Evolutionary conservation across 2,797 vertebrate species (phyloP).

Genomic region (Hippoglossus hippoglossus): DNA sequence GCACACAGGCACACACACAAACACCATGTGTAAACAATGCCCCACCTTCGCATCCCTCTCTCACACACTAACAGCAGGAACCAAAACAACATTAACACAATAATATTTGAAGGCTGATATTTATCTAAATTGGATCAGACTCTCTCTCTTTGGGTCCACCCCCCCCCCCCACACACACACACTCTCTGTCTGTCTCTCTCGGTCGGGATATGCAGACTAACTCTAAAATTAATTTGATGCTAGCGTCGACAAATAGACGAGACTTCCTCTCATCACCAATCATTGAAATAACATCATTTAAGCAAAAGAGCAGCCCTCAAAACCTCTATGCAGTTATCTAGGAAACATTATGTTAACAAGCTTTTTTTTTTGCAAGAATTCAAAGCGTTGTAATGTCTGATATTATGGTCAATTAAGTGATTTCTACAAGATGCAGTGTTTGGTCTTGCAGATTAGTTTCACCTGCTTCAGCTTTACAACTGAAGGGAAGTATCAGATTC

Average conservation of each 20-base stretch:
- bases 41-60: background rate
- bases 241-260: slow-evolving; percentile 14
- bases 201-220: slow-evolving; percentile 3
- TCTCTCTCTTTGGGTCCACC: slow-evolving; percentile 2
- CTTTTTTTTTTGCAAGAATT: background rate
- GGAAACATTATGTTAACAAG: slow-evolving; percentile 26
- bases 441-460: background rate
- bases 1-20: slow-evolving; percentile 5
- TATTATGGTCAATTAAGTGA: slow-evolving; percentile 6
- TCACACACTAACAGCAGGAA: background rate
- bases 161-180: no score
- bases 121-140: slow-evolving; percentile 40
- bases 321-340: slow-evolving; percentile 5
- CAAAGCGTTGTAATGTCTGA: slow-evolving; percentile 1
- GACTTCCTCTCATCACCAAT: slow-evolving; percentile 32
- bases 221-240: slow-evolving; percentile 39
- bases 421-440: background rate
- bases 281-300: slow-evolving; percentile 11
- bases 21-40: no score
- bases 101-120: slow-evolving; percentile 26
- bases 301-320: slow-evolving; percentile 9
- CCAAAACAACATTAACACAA: slow-evolving; percentile 14
- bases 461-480: slow-evolving; percentile 1
- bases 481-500: background rate
- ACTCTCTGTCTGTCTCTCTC: background rate